Evolutionary conservation across 2,888 invertebrate species (phyloP).

Genomic region (Heliconius ismenius): DNA sequence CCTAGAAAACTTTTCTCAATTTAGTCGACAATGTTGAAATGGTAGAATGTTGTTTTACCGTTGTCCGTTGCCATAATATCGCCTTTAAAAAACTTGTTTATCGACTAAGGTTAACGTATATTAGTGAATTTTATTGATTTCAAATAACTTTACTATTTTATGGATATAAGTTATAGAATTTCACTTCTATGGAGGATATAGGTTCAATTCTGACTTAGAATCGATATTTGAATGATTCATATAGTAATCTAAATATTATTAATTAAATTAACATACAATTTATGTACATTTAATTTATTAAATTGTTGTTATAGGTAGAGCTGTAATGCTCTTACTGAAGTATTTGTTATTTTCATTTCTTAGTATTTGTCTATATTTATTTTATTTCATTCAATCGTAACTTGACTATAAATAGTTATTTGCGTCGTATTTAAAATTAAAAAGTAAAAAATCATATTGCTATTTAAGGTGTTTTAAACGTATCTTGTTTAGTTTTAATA

Average conservation of each 20-base stretch:
- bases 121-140: slow-evolving; percentile 9
- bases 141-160: neutral
- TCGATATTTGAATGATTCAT: neutral
- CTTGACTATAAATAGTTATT: neutral
- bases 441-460: neutral
- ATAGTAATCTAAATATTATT: neutral
- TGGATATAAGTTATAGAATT: neutral
- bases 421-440: neutral
- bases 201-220: neutral
- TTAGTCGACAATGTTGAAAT: slow-evolving; percentile 37
- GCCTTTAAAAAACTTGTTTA: slow-evolving; percentile 40
- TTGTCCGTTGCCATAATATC: slow-evolving; percentile 37
- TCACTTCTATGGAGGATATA: too few relatives aligned
- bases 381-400: neutral
- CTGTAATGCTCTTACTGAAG: neutral
- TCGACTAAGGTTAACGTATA: slow-evolving; percentile 28
- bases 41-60: slow-evolving; percentile 46
- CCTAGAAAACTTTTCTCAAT: slow-evolving; percentile 38
- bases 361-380: neutral
- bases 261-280: neutral
- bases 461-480: slow-evolving; percentile 2
- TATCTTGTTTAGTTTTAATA: slow-evolving; percentile 10
- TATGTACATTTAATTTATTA: neutral
- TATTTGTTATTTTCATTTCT: neutral
- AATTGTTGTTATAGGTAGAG: too few relatives aligned